Percentiles rank a stretch among this genome's conserved stretches.
These are phyloP conservation scores for Teleogryllus oceanicus DNA, from an alignment of 2,888 invertebrate species.

Conservation along the genomic window DNA sequence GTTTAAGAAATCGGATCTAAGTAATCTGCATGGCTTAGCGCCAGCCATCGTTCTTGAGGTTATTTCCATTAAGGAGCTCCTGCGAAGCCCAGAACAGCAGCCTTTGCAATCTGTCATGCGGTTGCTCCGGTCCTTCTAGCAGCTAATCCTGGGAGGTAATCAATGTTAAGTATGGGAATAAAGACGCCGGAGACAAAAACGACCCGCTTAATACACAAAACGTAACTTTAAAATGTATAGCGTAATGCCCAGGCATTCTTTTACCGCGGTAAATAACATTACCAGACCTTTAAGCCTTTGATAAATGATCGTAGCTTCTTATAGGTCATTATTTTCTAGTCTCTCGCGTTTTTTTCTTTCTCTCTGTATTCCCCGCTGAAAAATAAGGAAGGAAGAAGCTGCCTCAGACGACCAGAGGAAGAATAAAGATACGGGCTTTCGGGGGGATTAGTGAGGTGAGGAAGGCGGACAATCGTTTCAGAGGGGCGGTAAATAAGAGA, in stretches of 20 bases:
- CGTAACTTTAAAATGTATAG: slow-evolving; percentile 18
- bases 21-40: not conserved
- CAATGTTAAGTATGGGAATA: slow-evolving; percentile 18
- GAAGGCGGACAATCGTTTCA: slow-evolving; percentile 22
- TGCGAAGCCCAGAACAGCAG: not conserved
- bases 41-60: not conserved
- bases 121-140: not conserved
- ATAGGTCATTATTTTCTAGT: slow-evolving; percentile 24
- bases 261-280: slow-evolving; percentile 25
- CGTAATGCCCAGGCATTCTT: slow-evolving; percentile 11
- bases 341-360: not conserved
- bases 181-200: slow-evolving; percentile 18
- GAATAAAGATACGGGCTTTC: not conserved
- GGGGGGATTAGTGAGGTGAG: slow-evolving; percentile 24
- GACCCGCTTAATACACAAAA: not conserved
- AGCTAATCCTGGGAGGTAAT: not conserved
- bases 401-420: not conserved
- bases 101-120: not conserved
- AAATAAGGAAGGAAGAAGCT: slow-evolving; percentile 18
- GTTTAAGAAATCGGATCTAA: not conserved
- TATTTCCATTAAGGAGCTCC: slow-evolving; percentile 7
- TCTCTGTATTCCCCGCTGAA: not conserved
- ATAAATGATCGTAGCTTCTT: slow-evolving; percentile 25
- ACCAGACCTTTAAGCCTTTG: slow-evolving; percentile 22
- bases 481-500: too few relatives aligned